A percentile compares a stretch with the other conserved stretches of the same genome.
Evolutionary conservation across 2,888 invertebrate species (phyloP).

Genomic region (Microplitis manilae): DNA sequence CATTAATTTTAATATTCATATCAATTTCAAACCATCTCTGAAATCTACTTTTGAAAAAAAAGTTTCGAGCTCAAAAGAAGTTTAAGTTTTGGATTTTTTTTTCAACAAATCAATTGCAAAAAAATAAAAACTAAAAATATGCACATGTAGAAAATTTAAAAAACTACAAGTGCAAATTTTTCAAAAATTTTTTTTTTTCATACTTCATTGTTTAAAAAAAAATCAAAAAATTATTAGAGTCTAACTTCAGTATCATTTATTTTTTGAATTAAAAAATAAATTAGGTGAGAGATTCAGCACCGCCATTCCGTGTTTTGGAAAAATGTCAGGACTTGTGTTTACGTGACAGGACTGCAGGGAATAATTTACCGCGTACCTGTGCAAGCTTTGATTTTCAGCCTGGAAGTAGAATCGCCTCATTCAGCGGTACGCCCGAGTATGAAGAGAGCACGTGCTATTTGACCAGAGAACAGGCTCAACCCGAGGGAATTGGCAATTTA

Average conservation of each 20-base stretch:
- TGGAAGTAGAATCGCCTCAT: conserved; percentile 87
- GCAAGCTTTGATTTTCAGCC: conserved; percentile 93
- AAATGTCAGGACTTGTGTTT: conserved; percentile 91
- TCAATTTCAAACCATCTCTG: too few relatives aligned
- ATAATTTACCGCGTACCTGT: conserved; percentile 88
- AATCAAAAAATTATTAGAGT: too few relatives aligned
- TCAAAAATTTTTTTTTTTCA: too few relatives aligned
- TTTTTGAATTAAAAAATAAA: too few relatives aligned
- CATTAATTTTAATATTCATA: not conserved
- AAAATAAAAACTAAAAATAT: not conserved
- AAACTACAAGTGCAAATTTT: too few relatives aligned
- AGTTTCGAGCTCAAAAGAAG: too few relatives aligned
- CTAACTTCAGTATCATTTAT: too few relatives aligned
- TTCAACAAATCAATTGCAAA: too few relatives aligned
- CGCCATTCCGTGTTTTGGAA: conserved; percentile 89
- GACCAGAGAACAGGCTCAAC: conserved; percentile 87
- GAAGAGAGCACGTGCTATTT: conserved; percentile 92
- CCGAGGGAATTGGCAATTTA: conserved; percentile 91
- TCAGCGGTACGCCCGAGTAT: conserved; percentile 84
- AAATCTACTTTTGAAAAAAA: too few relatives aligned
- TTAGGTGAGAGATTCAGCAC: conserved; percentile 84
- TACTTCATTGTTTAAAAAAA: too few relatives aligned
- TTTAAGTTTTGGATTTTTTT: too few relatives aligned
- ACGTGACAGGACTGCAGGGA: conserved; percentile 83
- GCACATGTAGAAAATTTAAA: not conserved